Base-by-base conservation (phyloP, 2,797 vertebrate species). In the Aulostomus chinensis region DNA sequence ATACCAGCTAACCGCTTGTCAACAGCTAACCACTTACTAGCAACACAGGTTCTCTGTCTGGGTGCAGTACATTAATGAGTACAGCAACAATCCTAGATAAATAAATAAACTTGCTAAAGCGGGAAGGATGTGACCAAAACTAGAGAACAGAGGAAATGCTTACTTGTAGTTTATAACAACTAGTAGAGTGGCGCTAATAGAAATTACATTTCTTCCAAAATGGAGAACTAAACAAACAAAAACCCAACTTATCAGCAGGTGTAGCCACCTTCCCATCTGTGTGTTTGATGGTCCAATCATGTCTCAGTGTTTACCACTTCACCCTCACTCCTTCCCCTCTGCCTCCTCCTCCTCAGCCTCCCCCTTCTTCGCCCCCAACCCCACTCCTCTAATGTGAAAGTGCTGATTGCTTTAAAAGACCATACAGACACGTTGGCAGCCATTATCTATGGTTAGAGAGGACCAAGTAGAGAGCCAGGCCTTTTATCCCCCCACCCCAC, bases 321-420 rank as follows among this genome's bases (percentile, higher is more conserved):
- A 36, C 48, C 32, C 29, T 25, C 56, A 6, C 20, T 30, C 26
- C 41, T 50, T 58, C 22, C 46, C 30, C 39, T n/a, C 9, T 3
- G 5, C 42, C 39, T 41, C 45, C 47, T 40, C 4, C 42, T 54
- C 39, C 54, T 47, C 47, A 37, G 37, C 40, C 34, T 21, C 18
- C 41, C 17, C 10, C 30, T 29, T 28, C 26, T 49, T 41, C 18
- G 12, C 20, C 43, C 51, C 61, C 39, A 57, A 11, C 39, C 47
- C 46, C 57, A 40, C 50, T 71, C 55, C 32, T 75, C 57, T 45
- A 65, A 84, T 81, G 75, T 78, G 72, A 84, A 85, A 85, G 78
- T 76, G 76, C 80, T 83, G 81, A 86, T 86, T 82, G 78, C 84
- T 75, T 72, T 81, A 81, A 84, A 86, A 81, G 77, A 79, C 80